Base-by-base conservation (phyloP, 2,797 vertebrate species). In the Brotogeris chrysoptera region DNA sequence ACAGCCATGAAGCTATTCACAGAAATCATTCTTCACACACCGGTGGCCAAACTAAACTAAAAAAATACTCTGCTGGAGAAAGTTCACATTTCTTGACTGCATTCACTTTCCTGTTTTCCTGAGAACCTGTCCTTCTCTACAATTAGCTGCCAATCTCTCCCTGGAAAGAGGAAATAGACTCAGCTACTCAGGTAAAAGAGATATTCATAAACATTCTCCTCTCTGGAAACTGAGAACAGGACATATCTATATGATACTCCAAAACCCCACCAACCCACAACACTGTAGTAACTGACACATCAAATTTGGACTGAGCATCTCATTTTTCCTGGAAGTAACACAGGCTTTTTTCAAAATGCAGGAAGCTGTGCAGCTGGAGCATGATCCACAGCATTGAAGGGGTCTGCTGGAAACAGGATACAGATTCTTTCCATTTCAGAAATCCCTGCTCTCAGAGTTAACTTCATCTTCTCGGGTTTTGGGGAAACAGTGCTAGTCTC, bases 321-420 rank as follows among this genome's bases (percentile, higher is more conserved):
- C 55, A 73, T 92, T 97, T 97, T 93, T 81, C 68, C 81, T 90
- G 96, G 93, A 97, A 97, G 96, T 92, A 97, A 97, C 93, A 96
- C 25, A 88, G 69, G 30, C 14, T 91, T 93, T 96, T 96, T 92
- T 73, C 83, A 93, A 91, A 84, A 93, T 84, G 23, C 77, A 96
- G 76, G 86, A 97, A 97, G 81, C 86, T 92, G 61, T 43, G 39
- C 63, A 95, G 87, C 78, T 97, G 90, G 80, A 91, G 95, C 93
- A 95, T 59, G 72, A 97, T 76, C 81, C 83, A 87, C 81, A 95
- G 80, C 79, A 95, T 20, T 91, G 88, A 92, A 88, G 49, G 47
- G 50, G 87, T 84, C 52, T 83, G 43, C 32, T 85, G 76, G 90
- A 88, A 96, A 74, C 85, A 87, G 65, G 50, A 73, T 65, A 80